Evolutionary conservation across 2,888 invertebrate species (phyloP), one percentile per base, ranked within the genome.

Genomic region (Apeira syringaria): DNA sequence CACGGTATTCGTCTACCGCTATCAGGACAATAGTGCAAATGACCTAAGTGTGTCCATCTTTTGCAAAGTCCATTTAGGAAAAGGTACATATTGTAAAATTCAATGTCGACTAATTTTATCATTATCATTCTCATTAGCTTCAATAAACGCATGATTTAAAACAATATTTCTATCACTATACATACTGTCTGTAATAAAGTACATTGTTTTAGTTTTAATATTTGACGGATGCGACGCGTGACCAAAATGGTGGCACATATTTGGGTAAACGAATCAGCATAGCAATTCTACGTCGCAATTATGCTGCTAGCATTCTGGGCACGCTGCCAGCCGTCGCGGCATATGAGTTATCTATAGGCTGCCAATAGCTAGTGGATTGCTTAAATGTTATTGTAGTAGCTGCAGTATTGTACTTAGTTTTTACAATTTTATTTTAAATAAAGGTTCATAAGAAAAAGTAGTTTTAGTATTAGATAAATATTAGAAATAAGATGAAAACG

Each of bases 21-120:
- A 86, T 79, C 82, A 89, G 72, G 90, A 90, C 75, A 80, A 69
- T 80, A 86, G 72, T 79, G 79, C 81, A 72, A 80, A 82, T 74
- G 89, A 90, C 75, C 71, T 90, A 80, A 84, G 81, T 75, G 81
- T 90, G 67, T 89, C 89, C 77, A 74, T 90, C 80, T 86, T 85
- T 81, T 91, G 87, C 88, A 91, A 90, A 90, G 68, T 90, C 71
- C 85, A 88, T 85, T 80, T 90, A 90, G 90, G 90, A 88, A 87
- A 90, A 90, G 90, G 90, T 90, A 90, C 81, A 73, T 50, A 44
- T 44, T 46, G 53, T 53, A 45, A 51, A 54, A 43, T 31, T 50
- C 18, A 43, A 47, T 55, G 52, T 56, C 46, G 41, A 64, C 65
- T 74, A 70, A 74, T 66, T 34, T n/a, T 34, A 46, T 51, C 37